Conservation (phyloP, 2,113 vertebrate species). For the Petrocephalus zakoni region DNA sequence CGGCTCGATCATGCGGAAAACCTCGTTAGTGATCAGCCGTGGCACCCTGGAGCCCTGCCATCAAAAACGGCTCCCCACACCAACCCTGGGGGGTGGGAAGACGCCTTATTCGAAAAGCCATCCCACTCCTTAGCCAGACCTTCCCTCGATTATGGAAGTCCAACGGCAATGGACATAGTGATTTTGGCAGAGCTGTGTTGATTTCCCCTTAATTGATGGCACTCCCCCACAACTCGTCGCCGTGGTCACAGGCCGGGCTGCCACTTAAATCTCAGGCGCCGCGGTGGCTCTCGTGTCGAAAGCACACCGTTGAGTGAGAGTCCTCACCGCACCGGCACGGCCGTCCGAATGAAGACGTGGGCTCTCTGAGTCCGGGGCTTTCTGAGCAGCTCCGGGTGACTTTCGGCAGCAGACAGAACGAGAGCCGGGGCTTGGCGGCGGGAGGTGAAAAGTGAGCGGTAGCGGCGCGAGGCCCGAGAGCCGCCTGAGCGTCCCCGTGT, state of each 20-base stretch:
- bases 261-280: neutral
- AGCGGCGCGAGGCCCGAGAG: neutral
- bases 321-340: neutral
- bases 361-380: neutral
- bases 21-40: neutral
- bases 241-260: neutral
- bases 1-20: neutral
- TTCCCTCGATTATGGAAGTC: neutral
- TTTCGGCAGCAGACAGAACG: neutral
- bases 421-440: neutral
- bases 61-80: neutral
- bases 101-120: too few species aligned
- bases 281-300: neutral
- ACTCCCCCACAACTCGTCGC: neutral
- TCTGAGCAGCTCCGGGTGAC: neutral
- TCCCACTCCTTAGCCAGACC: too few species aligned
- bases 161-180: neutral
- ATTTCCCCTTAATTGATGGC: neutral
- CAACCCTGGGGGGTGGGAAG: too few species aligned
- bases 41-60: neutral
- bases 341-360: neutral
- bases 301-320: neutral
- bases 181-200: neutral
- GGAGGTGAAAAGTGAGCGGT: neutral
- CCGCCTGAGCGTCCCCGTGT: neutral